A percentile compares a stretch with the other conserved stretches of the same genome.
phyloP scores from a whole-genome alignment of 53 echinoderm and acorn worm genomes.

The Zoroaster sp. region DNA sequence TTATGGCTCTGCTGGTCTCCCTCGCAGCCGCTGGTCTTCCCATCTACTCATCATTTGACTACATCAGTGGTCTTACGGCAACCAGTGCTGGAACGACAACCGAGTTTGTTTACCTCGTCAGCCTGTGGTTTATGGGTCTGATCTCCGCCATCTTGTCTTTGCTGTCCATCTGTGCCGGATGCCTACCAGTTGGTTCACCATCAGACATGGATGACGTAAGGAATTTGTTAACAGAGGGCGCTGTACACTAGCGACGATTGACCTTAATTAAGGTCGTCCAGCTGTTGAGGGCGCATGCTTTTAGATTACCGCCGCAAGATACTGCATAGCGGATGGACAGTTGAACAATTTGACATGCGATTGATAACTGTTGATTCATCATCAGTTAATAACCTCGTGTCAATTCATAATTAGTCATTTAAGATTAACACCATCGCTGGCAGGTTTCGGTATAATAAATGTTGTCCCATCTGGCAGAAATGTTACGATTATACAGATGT shows the following conservation, averaged over 20 bases:
- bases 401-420: too few relatives aligned
- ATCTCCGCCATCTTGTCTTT: neutral
- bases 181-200: neutral
- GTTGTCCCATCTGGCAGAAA: too few relatives aligned
- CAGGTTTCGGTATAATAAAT: too few relatives aligned
- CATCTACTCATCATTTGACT: neutral
- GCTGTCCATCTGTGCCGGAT: conserved; percentile 13
- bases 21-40: neutral
- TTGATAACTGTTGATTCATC: too few relatives aligned
- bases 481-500: too few relatives aligned
- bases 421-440: too few relatives aligned
- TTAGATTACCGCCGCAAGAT: too few relatives aligned
- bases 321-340: too few relatives aligned
- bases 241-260: neutral
- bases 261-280: neutral
- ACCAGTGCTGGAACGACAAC: too few relatives aligned
- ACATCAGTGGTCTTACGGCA: neutral
- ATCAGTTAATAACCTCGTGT: too few relatives aligned
- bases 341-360: too few relatives aligned
- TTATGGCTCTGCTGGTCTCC: neutral
- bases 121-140: conserved; percentile 29
- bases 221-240: neutral
- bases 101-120: neutral
- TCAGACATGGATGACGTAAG: conserved; percentile 9
- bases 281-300: too few relatives aligned